phyloP scores from a whole-genome alignment of 2,888 invertebrate genomes.

The Phymatocera aterrima region DNA sequence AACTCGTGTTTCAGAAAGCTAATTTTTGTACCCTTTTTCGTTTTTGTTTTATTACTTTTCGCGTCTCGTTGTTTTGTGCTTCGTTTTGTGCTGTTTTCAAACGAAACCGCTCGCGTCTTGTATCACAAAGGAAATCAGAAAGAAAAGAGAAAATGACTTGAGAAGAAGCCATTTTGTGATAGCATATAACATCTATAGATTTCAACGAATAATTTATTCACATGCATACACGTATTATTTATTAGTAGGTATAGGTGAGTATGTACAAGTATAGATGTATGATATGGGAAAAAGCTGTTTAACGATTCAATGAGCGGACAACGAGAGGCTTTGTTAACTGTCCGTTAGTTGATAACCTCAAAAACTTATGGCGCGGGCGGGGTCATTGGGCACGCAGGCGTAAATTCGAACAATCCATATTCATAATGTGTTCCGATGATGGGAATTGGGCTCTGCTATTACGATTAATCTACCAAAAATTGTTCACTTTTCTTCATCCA shows the following conservation, averaged over 20 bases:
- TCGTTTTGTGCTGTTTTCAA: neutral
- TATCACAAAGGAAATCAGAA: neutral
- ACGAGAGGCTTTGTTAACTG: neutral
- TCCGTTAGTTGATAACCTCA: neutral
- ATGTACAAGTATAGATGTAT: too few relatives aligned
- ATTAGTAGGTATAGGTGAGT: too few relatives aligned
- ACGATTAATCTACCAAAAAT: too few relatives aligned
- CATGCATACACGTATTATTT: neutral
- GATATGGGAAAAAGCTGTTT: neutral
- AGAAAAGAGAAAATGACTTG: neutral
- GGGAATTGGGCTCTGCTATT: too few relatives aligned
- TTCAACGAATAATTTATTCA: neutral
- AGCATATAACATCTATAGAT: too few relatives aligned
- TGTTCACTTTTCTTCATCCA: too few relatives aligned
- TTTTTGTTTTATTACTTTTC: neutral
- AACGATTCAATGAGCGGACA: conserved; percentile 13
- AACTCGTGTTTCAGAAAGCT: conserved; percentile 18
- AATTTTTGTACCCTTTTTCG: neutral
- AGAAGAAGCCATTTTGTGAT: neutral
- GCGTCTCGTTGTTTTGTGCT: neutral
- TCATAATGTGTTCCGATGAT: too few relatives aligned
- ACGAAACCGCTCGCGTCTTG: neutral
- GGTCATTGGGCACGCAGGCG: too few relatives aligned
- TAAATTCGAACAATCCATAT: too few relatives aligned
- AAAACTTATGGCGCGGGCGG: neutral